phyloP scores from a whole-genome alignment of 2,113 vertebrate genomes.

The Hemiprocne comata region DNA sequence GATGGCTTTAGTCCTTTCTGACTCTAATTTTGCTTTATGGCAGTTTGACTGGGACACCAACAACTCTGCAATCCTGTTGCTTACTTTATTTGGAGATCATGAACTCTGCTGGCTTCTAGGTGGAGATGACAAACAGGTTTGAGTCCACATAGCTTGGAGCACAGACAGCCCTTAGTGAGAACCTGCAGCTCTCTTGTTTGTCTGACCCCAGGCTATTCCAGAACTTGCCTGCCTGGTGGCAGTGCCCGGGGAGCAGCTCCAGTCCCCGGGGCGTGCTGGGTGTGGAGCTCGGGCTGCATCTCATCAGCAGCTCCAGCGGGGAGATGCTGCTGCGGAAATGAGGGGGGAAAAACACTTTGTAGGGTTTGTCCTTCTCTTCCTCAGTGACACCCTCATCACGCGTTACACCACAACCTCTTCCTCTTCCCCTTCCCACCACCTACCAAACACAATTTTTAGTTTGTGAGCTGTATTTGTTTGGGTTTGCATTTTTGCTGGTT shows the following conservation, averaged over 20 bases:
- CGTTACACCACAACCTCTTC: background rate
- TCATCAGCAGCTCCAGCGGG: background rate
- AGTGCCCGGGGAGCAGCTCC: background rate
- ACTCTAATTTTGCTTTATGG: background rate
- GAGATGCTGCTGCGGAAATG: background rate
- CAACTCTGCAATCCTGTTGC: fast-evolving
- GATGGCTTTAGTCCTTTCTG: background rate
- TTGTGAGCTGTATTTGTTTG: background rate
- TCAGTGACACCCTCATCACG: background rate
- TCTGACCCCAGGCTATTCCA: background rate
- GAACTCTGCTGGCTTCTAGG: background rate
- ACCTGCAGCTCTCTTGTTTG: background rate
- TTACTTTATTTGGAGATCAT: background rate
- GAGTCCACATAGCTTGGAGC: background rate
- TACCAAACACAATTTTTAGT: background rate
- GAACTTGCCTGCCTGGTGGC: fast-evolving
- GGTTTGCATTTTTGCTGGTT: slow-evolving; percentile 17
- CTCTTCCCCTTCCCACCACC: background rate
- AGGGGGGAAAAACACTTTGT: fast-evolving
- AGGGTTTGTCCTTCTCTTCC: background rate
- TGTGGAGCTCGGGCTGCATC: fast-evolving
- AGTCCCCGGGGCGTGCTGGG: too few species aligned
- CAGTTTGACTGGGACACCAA: background rate
- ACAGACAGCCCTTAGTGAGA: background rate
- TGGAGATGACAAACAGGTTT: background rate